A percentile compares a stretch with the other conserved stretches of the same genome.
Conservation (phyloP, 2,113 vertebrate species). For the Bettongia penicillata region DNA sequence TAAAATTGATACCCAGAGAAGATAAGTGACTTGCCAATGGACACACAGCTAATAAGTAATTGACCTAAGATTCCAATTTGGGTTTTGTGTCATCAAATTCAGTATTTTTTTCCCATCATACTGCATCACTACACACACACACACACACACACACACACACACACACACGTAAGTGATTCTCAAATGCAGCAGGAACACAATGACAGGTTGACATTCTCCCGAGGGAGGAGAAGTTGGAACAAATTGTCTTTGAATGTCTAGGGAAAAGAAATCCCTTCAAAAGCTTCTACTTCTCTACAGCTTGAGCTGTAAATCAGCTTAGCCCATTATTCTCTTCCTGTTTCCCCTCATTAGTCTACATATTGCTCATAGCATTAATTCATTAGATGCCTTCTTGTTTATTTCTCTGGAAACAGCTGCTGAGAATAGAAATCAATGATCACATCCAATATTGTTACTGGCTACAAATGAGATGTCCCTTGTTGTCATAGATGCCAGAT, state of each 20-base stretch:
- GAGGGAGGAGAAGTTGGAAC: slow-evolving; percentile 63
- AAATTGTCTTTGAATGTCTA: slow-evolving; percentile 73
- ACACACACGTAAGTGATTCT: not conserved
- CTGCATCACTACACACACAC: not conserved
- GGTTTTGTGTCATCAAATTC: not conserved
- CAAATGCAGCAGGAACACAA: not conserved
- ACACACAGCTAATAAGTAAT: not conserved
- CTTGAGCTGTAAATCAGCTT: slow-evolving; percentile 17
- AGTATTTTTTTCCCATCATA: not conserved
- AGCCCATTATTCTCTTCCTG: slow-evolving; percentile 53
- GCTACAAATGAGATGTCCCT: slow-evolving; percentile 30
- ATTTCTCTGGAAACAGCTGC: slow-evolving; percentile 75
- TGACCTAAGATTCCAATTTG: not conserved
- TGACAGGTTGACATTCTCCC: not conserved
- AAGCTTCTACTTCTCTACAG: slow-evolving; percentile 63
- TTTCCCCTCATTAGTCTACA: slow-evolving; percentile 75
- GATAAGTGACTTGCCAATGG: not conserved
- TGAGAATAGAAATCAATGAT: slow-evolving; percentile 68
- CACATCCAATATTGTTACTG: not conserved
- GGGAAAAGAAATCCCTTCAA: slow-evolving; percentile 69
- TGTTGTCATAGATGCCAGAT: not conserved
- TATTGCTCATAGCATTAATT: slow-evolving; percentile 64
- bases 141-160: not conserved
- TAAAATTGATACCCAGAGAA: not conserved
- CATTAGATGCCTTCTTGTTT: slow-evolving; percentile 75